Percentiles rank a stretch among this genome's conserved stretches.
These are phyloP conservation scores for Platycheirus albimanus DNA, from an alignment of 2,888 invertebrate genomes.

Conservation along the genomic window DNA sequence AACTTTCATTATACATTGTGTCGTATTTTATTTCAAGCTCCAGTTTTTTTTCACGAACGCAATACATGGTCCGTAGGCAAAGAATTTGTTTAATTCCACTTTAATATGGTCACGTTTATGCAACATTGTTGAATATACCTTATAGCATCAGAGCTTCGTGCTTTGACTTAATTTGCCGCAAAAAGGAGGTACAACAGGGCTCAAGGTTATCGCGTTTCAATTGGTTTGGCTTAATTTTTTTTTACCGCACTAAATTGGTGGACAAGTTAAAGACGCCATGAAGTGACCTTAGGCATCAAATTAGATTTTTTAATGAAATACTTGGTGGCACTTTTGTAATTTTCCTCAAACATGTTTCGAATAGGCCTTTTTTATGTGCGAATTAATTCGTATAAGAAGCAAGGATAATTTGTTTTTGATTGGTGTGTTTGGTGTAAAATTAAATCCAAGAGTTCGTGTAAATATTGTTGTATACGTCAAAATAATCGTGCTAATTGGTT, in stretches of 20 bases:
- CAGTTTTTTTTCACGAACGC: not conserved
- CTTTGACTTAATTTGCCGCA: constrained; percentile 18
- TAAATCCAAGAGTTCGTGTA: not conserved
- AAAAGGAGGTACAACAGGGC: constrained; percentile 2
- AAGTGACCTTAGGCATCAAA: not conserved
- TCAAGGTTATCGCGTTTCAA: constrained; percentile 34
- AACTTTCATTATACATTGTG: too few relatives aligned
- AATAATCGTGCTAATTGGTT: not conserved
- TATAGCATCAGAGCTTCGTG: constrained; percentile 13
- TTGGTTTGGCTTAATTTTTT: not conserved
- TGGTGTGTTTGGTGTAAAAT: not conserved
- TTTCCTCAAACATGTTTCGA: not conserved
- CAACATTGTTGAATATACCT: not conserved
- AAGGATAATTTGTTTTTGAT: not conserved
- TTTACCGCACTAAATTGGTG: constrained; percentile 5
- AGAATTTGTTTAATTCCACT: not conserved
- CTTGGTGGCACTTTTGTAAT: constrained; percentile 8
- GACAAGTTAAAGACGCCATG: not conserved
- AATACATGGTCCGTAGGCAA: not conserved
- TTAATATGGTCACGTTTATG: not conserved
- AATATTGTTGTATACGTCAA: not conserved
- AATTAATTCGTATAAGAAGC: not conserved
- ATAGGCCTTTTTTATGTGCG: not conserved
- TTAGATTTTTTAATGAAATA: constrained; percentile 2
- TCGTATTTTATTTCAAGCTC: not conserved